Conservation (phyloP, 1,140 invertebrate genomes). For the Apolygus lucorum region DNA sequence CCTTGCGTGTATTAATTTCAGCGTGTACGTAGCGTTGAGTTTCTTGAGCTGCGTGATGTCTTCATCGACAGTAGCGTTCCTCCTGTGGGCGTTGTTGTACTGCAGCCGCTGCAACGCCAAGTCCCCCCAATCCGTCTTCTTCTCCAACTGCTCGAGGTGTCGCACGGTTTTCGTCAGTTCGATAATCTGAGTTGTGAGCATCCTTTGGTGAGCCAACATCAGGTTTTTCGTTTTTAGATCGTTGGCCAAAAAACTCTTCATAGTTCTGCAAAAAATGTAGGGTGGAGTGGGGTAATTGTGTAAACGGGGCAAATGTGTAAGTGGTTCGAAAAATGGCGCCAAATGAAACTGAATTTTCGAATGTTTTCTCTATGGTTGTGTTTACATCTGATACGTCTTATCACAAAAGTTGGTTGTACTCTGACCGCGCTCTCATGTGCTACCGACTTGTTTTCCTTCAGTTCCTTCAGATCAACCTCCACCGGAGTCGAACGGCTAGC, state of each 20-base stretch:
- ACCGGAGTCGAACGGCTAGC: no score
- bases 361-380: no score
- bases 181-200: not conserved
- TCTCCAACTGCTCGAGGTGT: not conserved
- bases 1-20: not conserved
- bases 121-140: slow-evolving; percentile 2
- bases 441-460: no score
- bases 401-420: no score
- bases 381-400: no score
- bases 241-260: not conserved
- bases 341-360: no score
- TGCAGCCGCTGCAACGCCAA: not conserved
- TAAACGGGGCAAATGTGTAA: no score
- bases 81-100: not conserved
- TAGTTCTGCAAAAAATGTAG: not conserved
- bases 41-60: not conserved
- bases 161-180: slow-evolving; percentile 1
- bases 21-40: not conserved
- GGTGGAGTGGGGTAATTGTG: no score
- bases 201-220: not conserved
- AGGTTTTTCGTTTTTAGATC: not conserved
- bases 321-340: no score
- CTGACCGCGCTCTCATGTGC: no score
- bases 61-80: not conserved
- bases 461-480: no score